Evolutionary conservation across 2,113 vertebrate species (phyloP).

Genomic region (Apus apus): DNA sequence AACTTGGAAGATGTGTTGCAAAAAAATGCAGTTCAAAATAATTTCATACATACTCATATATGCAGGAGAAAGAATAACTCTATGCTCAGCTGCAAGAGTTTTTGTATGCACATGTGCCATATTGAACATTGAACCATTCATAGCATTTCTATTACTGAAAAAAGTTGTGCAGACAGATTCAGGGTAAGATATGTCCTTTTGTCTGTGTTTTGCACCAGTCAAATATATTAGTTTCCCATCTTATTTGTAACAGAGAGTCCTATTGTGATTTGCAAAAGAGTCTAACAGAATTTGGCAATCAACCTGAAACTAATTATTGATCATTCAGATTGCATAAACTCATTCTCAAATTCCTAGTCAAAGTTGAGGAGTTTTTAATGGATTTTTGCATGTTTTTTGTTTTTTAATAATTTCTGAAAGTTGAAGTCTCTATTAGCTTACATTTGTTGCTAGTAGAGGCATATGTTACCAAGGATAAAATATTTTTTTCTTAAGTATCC

Average conservation of each 20-base stretch:
- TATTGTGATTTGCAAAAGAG: neutral
- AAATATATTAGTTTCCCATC: neutral
- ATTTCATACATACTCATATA: neutral
- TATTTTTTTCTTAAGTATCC: neutral
- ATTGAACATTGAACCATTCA: neutral
- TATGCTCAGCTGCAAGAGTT: neutral
- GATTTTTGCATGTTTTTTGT: too few species aligned
- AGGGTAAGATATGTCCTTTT: neutral
- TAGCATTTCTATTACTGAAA: neutral
- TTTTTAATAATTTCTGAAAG: neutral
- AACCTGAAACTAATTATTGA: neutral
- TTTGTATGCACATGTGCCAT: neutral
- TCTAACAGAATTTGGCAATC: neutral
- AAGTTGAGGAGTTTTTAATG: neutral
- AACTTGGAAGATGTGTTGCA: neutral
- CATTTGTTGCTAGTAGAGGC: neutral
- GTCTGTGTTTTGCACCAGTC: neutral
- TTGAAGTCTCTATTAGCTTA: neutral
- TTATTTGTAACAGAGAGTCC: neutral
- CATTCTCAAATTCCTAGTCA: neutral
- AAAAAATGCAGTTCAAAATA: rapidly evolving
- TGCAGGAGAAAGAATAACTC: neutral
- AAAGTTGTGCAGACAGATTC: neutral
- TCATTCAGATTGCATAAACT: neutral
- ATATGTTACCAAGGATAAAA: neutral